Base-by-base conservation (phyloP, 2,797 vertebrate genomes). In the Oreochromis grahami region DNA sequence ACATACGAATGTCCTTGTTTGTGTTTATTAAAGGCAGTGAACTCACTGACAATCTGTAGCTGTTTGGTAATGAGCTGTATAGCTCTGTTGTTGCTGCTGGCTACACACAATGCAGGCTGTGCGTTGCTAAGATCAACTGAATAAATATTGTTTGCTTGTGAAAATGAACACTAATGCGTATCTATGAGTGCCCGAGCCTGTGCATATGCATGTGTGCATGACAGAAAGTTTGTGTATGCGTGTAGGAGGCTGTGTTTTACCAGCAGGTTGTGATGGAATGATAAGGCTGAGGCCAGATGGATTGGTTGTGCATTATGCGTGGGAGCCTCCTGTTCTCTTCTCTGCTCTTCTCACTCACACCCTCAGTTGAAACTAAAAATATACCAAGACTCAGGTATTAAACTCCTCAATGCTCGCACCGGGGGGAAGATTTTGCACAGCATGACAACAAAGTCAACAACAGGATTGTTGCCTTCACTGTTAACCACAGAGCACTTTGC, bases 261-360 rank as follows among this genome's bases (percentile, higher is more conserved):
- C 88, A 88, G 89, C 86, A 90, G 90, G 88, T 93, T 91, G 85
- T 80, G 91, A 91, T 92, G 90, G 88, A 93, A 86, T 84, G 90
- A 89, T 92, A 88, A 90, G 53, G 19, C 87, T 45, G 68, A 77
- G 83, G 87, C 88, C 92, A 93, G 93, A 95, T 93, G 93, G 94
- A 92, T 86, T 80, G 79, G 63, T 88, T 76, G 36, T 84, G 84
- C 32, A 48, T 86, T 84, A 78, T 77, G 91, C 26, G 94, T 95
- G 91, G 93, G 94, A 93, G 84, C 81, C 80, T 91, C 80, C 85
- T 82, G 85, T 85, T 84, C 86, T 87, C 84, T n/a, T 76, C 81
- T 77, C 83, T 68, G 53, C 85, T 86, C 63, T 77, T 76, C 85
- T 70, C 78, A 17, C 87, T 86, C 82, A 89, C 76, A 81, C 81